Percentiles rank a stretch among this genome's conserved stretches.
Conservation (phyloP, 1,140 invertebrate species). For the Drosophila setifemur region DNA sequence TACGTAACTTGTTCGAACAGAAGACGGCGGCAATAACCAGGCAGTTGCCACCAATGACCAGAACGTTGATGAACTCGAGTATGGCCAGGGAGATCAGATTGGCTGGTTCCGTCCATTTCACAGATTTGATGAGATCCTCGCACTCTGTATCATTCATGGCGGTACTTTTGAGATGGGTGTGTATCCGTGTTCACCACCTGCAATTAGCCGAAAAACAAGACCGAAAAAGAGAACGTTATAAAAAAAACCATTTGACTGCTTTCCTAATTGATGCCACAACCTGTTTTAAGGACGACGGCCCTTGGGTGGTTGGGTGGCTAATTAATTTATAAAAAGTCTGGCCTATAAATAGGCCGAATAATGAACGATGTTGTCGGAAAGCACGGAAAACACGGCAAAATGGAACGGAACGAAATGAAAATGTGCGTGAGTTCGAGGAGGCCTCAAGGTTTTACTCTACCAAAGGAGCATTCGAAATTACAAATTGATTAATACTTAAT, state of each 20-base stretch:
- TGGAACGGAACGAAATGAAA: slow-evolving; percentile 8
- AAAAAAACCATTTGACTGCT: slow-evolving; percentile 17
- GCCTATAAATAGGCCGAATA: slow-evolving; percentile 26
- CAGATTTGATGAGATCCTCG: slow-evolving; percentile 88
- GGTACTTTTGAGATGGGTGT: slow-evolving; percentile 75
- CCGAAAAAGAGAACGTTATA: not conserved
- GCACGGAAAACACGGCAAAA: not conserved
- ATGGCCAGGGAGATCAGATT: slow-evolving; percentile 89
- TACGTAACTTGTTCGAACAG: slow-evolving; percentile 92
- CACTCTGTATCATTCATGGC: slow-evolving; percentile 89
- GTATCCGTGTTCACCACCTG: slow-evolving; percentile 77
- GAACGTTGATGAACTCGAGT: slow-evolving; percentile 91
- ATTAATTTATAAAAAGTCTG: slow-evolving; percentile 62
- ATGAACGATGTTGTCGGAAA: slow-evolving; percentile 5
- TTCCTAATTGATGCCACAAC: slow-evolving; percentile 13
- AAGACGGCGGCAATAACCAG: slow-evolving; percentile 96
- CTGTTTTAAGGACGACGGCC: not conserved
- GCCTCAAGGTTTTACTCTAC: slow-evolving; percentile 5
- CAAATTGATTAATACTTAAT: not conserved
- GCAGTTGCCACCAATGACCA: slow-evolving; percentile 94
- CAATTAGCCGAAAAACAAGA: slow-evolving; percentile 4
- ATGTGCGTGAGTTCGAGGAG: not conserved
- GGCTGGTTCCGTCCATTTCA: slow-evolving; percentile 90
- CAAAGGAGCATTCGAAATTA: not conserved
- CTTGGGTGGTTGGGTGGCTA: slow-evolving; percentile 42